Conservation (phyloP, 1,140 invertebrate species). For the Lethrus apterus region DNA sequence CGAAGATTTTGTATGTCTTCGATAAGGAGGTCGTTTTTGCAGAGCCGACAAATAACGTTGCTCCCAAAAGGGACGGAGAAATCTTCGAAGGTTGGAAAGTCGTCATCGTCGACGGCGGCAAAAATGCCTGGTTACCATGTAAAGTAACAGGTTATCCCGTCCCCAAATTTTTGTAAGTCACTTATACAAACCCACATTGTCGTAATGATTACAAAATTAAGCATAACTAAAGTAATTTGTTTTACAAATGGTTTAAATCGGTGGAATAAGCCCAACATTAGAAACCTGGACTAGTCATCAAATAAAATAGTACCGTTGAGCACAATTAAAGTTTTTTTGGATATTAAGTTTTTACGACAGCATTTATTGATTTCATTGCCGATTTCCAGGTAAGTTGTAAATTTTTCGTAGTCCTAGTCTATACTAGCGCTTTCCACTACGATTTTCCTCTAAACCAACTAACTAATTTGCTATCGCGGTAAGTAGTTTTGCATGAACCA, state of each 20-base stretch:
- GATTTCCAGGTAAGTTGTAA: too few species aligned
- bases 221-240: too few species aligned
- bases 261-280: too few species aligned
- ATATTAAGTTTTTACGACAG: too few species aligned
- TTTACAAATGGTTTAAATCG: background rate
- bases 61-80: slow-evolving; percentile 54
- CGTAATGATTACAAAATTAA: too few species aligned
- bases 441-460: background rate
- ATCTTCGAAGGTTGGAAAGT: slow-evolving; percentile 62
- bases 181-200: too few species aligned
- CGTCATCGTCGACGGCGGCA: slow-evolving; percentile 50
- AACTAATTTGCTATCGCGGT: slow-evolving; percentile 3
- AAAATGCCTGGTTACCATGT: slow-evolving; percentile 55
- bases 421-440: too few species aligned
- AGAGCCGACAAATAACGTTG: slow-evolving; percentile 46
- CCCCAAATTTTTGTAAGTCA: slow-evolving; percentile 57
- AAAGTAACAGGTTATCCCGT: slow-evolving; percentile 61
- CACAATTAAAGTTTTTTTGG: too few species aligned
- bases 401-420: too few species aligned
- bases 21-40: slow-evolving; percentile 17
- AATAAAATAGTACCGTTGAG: too few species aligned
- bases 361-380: too few species aligned
- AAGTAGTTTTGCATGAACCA: slow-evolving; percentile 18
- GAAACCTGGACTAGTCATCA: too few species aligned
- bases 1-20: background rate